Conservation (phyloP, 2,113 vertebrate species). For the Petrocephalus zakoni region DNA sequence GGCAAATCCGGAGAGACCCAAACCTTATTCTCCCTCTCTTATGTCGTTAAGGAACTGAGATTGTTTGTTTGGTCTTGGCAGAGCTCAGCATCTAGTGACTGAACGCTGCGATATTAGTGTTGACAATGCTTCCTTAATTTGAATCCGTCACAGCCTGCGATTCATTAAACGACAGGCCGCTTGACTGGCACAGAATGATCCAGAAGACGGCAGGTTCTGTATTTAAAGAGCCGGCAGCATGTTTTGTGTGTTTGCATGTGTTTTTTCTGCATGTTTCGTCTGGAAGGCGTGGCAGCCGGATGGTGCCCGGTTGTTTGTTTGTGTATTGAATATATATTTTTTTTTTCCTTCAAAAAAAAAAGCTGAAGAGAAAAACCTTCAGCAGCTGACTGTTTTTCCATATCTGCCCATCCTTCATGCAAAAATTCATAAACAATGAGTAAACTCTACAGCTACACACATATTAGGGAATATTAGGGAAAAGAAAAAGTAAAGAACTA, state of each 20-base stretch:
- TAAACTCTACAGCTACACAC: neutral
- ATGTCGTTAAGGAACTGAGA: constrained; percentile 1
- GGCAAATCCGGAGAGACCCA: neutral
- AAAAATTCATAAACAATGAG: neutral
- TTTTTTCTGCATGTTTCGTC: neutral
- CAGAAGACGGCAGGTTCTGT: neutral
- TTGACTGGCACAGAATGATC: neutral
- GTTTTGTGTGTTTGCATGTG: neutral
- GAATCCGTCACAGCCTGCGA: constrained; percentile 9
- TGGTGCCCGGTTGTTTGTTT: neutral
- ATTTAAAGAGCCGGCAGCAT: neutral
- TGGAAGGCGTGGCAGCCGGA: neutral
- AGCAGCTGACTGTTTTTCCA: neutral
- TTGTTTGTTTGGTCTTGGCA: neutral
- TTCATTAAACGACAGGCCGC: neutral
- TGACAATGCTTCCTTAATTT: neutral
- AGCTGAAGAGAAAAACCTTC: neutral
- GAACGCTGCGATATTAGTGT: neutral
- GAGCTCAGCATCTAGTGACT: neutral
- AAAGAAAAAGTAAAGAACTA: neutral
- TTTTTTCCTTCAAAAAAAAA: neutral
- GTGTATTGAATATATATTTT: neutral
- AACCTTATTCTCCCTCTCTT: neutral
- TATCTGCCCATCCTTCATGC: neutral
- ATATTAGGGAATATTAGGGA: neutral